A percentile compares a stretch with the other conserved stretches of the same genome.
These are phyloP conservation scores for Cryptocephalus primarius DNA, from an alignment of 2,888 invertebrate genomes.

Conservation along the genomic window DNA sequence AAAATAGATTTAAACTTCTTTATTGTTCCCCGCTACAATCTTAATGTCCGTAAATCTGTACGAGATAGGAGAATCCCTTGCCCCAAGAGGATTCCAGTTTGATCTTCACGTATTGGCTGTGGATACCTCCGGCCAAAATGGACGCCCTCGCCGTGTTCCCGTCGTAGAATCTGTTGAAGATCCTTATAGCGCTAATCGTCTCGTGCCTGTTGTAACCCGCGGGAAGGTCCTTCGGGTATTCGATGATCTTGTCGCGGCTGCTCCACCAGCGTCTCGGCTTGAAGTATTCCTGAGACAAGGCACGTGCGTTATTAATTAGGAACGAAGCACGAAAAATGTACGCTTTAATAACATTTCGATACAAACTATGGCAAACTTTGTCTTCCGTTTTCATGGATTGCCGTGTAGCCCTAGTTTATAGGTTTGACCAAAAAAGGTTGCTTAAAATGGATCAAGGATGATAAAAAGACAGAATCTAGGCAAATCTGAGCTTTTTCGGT, in stretches of 20 bases:
- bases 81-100: constrained; percentile 22
- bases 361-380: neutral
- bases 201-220: constrained; percentile 27
- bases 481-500: too few relatives aligned
- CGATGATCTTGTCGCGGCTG: constrained; percentile 23
- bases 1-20: too few relatives aligned
- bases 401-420: too few relatives aligned
- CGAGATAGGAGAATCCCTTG: constrained; percentile 25
- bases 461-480: too few relatives aligned
- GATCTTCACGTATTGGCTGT: constrained; percentile 25
- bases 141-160: constrained; percentile 25
- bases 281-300: constrained; percentile 19
- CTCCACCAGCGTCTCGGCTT: constrained; percentile 27
- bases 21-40: too few relatives aligned
- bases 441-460: too few relatives aligned
- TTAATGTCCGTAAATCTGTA: constrained; percentile 28
- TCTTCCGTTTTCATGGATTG: neutral
- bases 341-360: too few relatives aligned
- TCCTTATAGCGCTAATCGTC: constrained; percentile 27
- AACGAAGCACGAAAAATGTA: too few relatives aligned
- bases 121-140: constrained; percentile 26
- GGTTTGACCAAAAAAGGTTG: too few relatives aligned
- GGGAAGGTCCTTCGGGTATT: constrained; percentile 25
- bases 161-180: constrained; percentile 27
- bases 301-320: neutral